Base-by-base conservation (phyloP, 2,797 vertebrate genomes). In the Pogonophryne albipinna region DNA sequence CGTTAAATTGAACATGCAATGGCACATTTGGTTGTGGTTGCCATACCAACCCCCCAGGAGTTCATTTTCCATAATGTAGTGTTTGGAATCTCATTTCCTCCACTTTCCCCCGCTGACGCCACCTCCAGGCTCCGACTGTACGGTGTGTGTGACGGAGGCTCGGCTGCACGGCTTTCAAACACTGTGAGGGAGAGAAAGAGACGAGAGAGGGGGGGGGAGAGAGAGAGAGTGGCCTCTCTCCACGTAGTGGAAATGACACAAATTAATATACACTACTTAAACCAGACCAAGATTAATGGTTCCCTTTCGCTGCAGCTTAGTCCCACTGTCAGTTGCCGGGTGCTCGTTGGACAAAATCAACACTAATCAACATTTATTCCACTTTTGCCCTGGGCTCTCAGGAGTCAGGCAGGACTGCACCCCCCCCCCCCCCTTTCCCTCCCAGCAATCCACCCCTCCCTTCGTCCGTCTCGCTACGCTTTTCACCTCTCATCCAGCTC, bases 211-310 rank as follows among this genome's bases (percentile, higher is more conserved):
- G 75, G n/a, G 83, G 64, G 83, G 63, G 79, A 71, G 4, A 57
- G 55, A 34, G 27, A 31, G 94, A 82, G 87, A 95, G 95, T 95
- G 95, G 93, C 95, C 95, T 95, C 95, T 97, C 95, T 96, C 94
- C 94, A 96, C 96, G 95, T 97, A 98, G 97, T 98, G 97, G 97
- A 98, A 98, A 99, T 98, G 97, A 98, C 97, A 98, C 97, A 99
- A 98, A 99, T 99, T 98, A 99, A 99, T 99, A 99, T 97, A 97
- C 97, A 96, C 97, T 96, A 97, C 96, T 99, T 99, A 98, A 98
- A 99, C 95, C 97, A 99, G 97, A 98, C 96, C 96, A 97, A 98
- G 98, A 99, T 98, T 97, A 98, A 99, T 99, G 97, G 96, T 95
- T 95, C 95, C 95, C 97, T 97, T 97, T 98, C 97, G 96, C 96